Evolutionary conservation across 2,888 invertebrate species (phyloP), one percentile per base, ranked within the genome.

Genomic region (Platycheirus albimanus): DNA sequence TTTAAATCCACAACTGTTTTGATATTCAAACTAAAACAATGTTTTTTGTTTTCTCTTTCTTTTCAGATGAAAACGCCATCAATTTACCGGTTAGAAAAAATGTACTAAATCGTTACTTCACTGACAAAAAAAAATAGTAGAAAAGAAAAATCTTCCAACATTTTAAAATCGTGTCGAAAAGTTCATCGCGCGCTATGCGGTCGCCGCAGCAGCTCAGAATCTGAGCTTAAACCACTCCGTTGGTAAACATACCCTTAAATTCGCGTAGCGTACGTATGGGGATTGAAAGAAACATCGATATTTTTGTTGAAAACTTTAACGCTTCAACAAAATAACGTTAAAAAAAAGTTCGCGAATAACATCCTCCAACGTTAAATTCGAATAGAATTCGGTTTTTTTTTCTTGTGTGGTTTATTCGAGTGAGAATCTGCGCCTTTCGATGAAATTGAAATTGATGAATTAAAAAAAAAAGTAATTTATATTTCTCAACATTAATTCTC

Each of bases 141-240:
- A 58, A 58, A 41, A 36, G 13, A 52, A 7, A 20, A 24, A 61
- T 66, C 36, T 15, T 33, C 20, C 13, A n/a, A 69, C 43, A 81
- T 72, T 45, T 58, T 36, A 63, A 78, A 54, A 78, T 78, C 78
- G 83, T 69, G 54, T 78, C 72, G 67, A 51, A 70, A 70, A 58
- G 36, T 49, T 72, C 24, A 24, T 6, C 54, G 78, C 83, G 83
- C 78, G 77, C 67, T 47, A 78, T 83, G 83, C 83, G 83, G 66
- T 67, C 72, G 78, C 54, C 67, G 78, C 49, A 67, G 61, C 49
- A 78, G 72, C 78, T 83, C 69, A 54, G 67, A 77, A 77, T 63
- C 49, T 83, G 67, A 61, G 71, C 63, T 30, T 2, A 58, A 0
- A 13, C 36, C 64, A 56, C 28, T 45, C 17, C 24, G 24, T 24